Conservation (phyloP, 23 tunicate genomes). For the Ciona savignyi region DNA sequence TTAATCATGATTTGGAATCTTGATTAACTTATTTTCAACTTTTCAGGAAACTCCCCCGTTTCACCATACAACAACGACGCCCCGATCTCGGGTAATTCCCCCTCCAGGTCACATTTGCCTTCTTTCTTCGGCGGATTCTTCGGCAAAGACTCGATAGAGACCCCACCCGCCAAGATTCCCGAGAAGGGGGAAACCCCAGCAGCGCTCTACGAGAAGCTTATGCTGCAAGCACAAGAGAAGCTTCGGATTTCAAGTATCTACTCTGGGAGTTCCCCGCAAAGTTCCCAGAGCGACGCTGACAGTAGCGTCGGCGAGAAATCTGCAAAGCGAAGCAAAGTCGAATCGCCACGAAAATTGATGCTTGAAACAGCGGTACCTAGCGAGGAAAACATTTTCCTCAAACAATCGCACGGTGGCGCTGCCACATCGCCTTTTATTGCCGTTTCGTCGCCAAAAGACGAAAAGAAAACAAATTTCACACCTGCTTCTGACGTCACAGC, state of each 20-base stretch:
- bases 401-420: background rate
- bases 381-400: background rate
- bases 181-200: constrained; percentile 7
- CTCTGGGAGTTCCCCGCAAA: background rate
- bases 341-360: background rate
- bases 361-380: background rate
- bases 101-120: constrained; percentile 47
- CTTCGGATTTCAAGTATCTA: background rate
- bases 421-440: background rate
- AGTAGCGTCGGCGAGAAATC: background rate
- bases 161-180: background rate
- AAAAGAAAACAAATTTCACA: background rate
- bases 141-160: constrained; percentile 12
- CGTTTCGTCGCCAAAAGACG: background rate
- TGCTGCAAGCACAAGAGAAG: constrained; percentile 11
- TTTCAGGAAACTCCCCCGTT: constrained; percentile 13
- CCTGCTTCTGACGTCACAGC: constrained; percentile 1
- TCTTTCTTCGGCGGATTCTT: constrained; percentile 54
- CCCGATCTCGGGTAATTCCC: constrained; percentile 18
- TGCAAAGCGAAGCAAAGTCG: background rate
- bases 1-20: background rate
- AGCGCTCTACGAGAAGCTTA: constrained; percentile 13
- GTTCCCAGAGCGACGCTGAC: background rate
- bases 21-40: background rate
- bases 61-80: constrained; percentile 13